phyloP scores from a whole-genome alignment of 2,113 vertebrate genomes.

The Eretmochelys imbricata region DNA sequence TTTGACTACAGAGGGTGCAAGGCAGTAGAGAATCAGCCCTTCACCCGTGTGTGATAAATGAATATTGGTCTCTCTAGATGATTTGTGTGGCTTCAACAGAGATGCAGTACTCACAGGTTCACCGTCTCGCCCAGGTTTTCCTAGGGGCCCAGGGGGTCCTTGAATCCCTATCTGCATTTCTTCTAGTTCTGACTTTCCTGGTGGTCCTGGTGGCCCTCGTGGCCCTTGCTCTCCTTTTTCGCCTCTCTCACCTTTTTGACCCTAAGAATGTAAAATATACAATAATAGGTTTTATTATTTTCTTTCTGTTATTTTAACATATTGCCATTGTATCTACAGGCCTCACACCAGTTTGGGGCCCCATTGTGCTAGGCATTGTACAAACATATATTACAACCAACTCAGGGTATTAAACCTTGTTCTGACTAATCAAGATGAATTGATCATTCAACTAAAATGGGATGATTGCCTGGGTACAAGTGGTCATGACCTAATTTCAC shows the following conservation, averaged over 20 bases:
- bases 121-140: constrained; percentile 72
- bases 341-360: neutral
- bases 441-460: neutral
- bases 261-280: constrained; percentile 21
- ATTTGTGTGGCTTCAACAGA: neutral
- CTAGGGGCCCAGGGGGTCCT: constrained; percentile 60
- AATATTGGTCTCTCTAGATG: neutral
- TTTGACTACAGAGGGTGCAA: neutral
- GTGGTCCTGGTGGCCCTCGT: constrained; percentile 72
- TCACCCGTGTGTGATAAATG: neutral
- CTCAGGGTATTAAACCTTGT: neutral
- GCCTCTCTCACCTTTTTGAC: constrained; percentile 68
- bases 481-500: neutral
- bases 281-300: neutral
- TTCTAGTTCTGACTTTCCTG: constrained; percentile 66
- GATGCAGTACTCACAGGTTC: constrained; percentile 76
- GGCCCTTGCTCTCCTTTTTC: constrained; percentile 75
- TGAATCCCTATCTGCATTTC: constrained; percentile 75
- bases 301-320: neutral
- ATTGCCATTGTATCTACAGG: neutral
- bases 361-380: neutral
- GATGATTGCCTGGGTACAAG: neutral
- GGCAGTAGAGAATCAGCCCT: neutral
- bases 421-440: neutral
- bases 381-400: neutral